phyloP scores from a whole-genome alignment of 2,113 vertebrate species.

The Boleophthalmus pectinirostris region DNA sequence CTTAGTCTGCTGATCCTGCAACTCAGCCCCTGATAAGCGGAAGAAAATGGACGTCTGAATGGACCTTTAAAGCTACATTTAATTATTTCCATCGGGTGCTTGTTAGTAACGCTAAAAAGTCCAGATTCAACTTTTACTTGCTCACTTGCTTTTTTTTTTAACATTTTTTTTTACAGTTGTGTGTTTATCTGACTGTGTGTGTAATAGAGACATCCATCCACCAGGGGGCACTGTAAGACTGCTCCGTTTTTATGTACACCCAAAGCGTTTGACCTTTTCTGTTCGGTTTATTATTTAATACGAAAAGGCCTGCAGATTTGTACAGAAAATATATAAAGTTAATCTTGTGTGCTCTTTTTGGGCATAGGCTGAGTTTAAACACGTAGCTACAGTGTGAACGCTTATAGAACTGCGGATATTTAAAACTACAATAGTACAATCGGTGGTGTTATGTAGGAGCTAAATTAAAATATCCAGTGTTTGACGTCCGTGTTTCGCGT shows the following conservation, averaged over 20 bases:
- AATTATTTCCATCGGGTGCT: too few species aligned
- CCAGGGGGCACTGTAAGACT: not conserved
- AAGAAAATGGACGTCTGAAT: too few species aligned
- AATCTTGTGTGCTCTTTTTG: not conserved
- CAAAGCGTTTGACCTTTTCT: not conserved
- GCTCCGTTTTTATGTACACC: not conserved
- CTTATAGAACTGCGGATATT: not conserved
- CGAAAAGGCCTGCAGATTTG: not conserved
- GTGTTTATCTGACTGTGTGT: not conserved
- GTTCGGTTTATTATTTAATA: not conserved
- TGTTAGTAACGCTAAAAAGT: too few species aligned
- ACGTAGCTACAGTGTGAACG: not conserved
- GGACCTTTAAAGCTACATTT: too few species aligned
- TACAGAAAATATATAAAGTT: not conserved
- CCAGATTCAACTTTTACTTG: too few species aligned
- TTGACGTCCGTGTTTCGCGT: not conserved
- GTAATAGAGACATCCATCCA: not conserved
- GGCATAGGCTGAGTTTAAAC: too few species aligned
- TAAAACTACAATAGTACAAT: not conserved
- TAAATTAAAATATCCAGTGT: not conserved
- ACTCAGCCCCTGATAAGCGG: too few species aligned
- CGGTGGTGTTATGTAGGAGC: not conserved
- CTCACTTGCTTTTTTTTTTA: too few species aligned
- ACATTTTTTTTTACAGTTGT: not conserved
- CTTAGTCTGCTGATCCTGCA: too few species aligned